Conservation (phyloP, 23 tunicate species). For the Trididemnum miniatum region DNA sequence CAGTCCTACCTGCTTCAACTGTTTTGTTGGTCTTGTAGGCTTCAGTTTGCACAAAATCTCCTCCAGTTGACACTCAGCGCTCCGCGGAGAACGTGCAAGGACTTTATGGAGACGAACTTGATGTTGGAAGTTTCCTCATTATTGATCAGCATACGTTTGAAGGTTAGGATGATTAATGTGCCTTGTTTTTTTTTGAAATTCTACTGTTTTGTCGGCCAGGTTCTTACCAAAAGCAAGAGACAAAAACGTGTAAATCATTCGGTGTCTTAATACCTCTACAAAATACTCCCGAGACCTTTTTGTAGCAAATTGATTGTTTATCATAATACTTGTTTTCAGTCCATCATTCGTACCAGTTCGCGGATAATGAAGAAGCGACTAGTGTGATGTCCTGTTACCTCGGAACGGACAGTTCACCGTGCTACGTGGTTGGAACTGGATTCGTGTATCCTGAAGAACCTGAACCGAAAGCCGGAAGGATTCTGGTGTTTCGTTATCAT, state of each 20-base stretch:
- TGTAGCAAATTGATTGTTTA: too few species aligned
- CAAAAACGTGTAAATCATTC: too few species aligned
- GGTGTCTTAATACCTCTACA: too few species aligned
- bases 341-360: constrained; percentile 75
- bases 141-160: constrained; percentile 96
- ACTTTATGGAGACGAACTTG: constrained; percentile 58
- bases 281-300: too few species aligned
- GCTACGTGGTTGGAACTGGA: constrained; percentile 92
- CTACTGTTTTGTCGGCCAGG: too few species aligned
- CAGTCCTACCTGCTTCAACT: too few species aligned
- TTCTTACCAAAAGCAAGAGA: too few species aligned
- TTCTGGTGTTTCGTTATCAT: constrained; percentile 67
- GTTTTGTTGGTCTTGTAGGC: too few species aligned
- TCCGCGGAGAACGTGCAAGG: constrained; percentile 20
- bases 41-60: constrained; percentile 33
- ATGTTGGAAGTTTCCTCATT: constrained; percentile 66
- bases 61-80: constrained; percentile 16
- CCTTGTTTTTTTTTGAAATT: too few species aligned
- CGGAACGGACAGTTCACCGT: constrained; percentile 47
- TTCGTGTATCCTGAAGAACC: constrained; percentile 79
- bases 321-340: constrained; percentile 33
- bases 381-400: constrained; percentile 69
- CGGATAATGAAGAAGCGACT: constrained; percentile 58
- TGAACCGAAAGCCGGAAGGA: constrained; percentile 86
- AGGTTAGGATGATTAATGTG: too few species aligned